Percentiles rank a stretch among this genome's conserved stretches.
These are phyloP conservation scores for Heteromormyrus szaboi DNA, from an alignment of 2,797 vertebrate species.

Conservation along the genomic window DNA sequence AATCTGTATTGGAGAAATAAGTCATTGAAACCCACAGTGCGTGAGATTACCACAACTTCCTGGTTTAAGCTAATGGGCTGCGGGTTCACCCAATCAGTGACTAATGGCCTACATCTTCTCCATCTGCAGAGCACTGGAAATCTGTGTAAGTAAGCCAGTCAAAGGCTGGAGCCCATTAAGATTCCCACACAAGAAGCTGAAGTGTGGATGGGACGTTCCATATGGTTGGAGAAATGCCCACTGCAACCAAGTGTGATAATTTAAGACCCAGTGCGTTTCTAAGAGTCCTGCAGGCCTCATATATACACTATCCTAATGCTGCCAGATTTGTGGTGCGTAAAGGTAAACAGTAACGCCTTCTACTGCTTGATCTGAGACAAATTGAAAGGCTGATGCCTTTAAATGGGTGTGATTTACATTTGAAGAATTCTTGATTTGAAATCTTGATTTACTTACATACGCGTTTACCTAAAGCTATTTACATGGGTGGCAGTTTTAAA, in stretches of 20 bases:
- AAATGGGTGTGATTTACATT: background rate
- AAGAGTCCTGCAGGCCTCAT: background rate
- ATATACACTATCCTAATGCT: background rate
- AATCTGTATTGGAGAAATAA: background rate
- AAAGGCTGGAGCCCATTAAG: background rate
- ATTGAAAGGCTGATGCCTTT: background rate
- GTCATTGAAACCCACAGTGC: background rate
- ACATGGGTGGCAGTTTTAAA: background rate
- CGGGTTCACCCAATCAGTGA: background rate
- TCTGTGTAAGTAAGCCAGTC: background rate
- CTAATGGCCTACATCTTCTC: background rate
- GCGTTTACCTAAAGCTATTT: background rate
- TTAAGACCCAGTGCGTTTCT: background rate
- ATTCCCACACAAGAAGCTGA: background rate
- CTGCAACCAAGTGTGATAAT: background rate
- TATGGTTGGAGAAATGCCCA: background rate
- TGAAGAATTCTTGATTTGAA: background rate
- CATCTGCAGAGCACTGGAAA: background rate
- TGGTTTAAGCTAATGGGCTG: background rate
- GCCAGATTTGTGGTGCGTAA: background rate
- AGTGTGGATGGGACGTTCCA: background rate
- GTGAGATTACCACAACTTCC: constrained; percentile 4
- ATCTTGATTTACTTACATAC: background rate
- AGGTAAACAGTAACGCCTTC: background rate
- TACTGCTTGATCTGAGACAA: background rate